Conservation (phyloP, 2,113 vertebrate genomes). For the Aepyceros melampus region DNA sequence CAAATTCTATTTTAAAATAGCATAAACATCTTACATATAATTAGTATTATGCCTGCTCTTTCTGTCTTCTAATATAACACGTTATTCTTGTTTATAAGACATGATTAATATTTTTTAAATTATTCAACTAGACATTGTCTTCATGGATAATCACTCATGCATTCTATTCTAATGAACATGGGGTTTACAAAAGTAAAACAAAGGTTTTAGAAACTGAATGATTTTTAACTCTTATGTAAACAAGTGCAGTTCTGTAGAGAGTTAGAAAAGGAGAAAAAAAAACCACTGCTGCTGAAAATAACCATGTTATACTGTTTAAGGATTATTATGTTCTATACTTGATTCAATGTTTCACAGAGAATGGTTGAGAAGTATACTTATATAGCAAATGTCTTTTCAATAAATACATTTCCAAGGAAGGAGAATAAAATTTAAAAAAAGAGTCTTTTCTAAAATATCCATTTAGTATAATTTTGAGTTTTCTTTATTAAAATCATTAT, state of each 20-base stretch:
- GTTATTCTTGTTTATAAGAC: neutral
- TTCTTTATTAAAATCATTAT: neutral
- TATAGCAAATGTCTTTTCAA: neutral
- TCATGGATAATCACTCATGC: neutral
- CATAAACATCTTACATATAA: neutral
- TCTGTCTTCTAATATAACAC: neutral
- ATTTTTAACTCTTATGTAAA: neutral
- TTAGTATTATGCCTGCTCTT: neutral
- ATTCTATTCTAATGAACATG: neutral
- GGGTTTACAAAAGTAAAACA: neutral
- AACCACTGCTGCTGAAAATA: neutral
- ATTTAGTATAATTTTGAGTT: neutral
- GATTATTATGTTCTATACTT: neutral
- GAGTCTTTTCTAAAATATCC: neutral
- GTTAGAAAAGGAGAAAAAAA: neutral
- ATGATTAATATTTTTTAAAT: neutral
- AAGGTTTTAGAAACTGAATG: neutral
- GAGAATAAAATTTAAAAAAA: neutral
- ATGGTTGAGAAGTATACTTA: neutral
- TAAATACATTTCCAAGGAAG: neutral
- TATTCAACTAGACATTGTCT: neutral
- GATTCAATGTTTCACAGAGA: neutral
- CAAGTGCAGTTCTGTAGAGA: neutral
- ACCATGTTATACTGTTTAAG: neutral
- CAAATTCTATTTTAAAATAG: neutral